Evolutionary conservation across 2,797 vertebrate genomes (phyloP), one percentile per base, ranked within the genome.

Genomic region (Lepidocolaptes lacrymiger): DNA sequence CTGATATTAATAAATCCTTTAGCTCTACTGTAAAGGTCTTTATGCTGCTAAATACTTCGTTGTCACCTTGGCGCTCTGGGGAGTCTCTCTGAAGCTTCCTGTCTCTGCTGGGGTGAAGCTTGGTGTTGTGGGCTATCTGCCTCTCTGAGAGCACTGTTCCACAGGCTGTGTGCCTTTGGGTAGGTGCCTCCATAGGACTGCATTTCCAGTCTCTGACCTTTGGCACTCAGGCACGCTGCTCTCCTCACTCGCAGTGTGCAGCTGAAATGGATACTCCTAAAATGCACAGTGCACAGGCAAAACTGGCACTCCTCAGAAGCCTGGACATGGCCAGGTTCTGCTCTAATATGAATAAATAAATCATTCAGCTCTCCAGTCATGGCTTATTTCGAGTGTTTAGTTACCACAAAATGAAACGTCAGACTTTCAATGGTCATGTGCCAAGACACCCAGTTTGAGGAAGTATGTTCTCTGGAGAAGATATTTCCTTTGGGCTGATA

Each of bases 1-100:
- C 37, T 93, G 73, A 94, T 79, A 76, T 34, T 79, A 88, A 91
- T 85, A 94, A 91, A 91, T 86, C 51, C 72, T 86, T 78, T 75
- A 91, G 55, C 66, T 93, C 56, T 1, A 1, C 67, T 84, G 62
- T 91, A 74, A 92, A 90, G 79, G 36, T 82, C 89, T 95, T 88
- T 90, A 91, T 90, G 44, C 14, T 85, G 12, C 71, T 87, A 85
- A 96, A 94, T 67, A 66, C 41, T 36, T 74, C 1, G 1, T 79
- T 86, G 88, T 79, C 82, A 78, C 88, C 59, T 84, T 85, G 76
- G 34, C 0, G 0, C 44, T 73, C 79, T 34, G 51, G 63, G 64
- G 56, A 88, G 56, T 59, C 66, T 86, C 64, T 71, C 1, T 4
- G 41, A 77, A 41, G 26, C 61, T 83, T 94, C 81, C 39, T 83